phyloP scores from a whole-genome alignment of 2,888 invertebrate genomes.

The Scaptodrosophila latifasciaeformis region DNA sequence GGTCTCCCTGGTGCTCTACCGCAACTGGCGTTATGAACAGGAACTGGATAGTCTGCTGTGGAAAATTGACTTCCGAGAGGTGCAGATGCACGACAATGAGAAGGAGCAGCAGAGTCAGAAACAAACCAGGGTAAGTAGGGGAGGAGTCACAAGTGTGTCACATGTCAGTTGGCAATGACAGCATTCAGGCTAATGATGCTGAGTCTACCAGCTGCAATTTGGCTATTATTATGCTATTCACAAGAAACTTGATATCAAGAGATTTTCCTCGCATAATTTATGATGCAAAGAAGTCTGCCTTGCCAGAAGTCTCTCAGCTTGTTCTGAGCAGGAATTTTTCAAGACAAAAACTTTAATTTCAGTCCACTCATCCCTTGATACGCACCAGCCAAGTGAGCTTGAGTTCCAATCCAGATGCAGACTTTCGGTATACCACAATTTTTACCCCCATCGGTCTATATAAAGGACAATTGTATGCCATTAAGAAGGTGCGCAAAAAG shows the following conservation, averaged over 20 bases:
- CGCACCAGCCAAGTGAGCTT: slow-evolving; percentile 92
- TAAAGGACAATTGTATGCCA: slow-evolving; percentile 89
- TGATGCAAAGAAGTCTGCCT: too few relatives aligned
- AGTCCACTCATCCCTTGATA: slow-evolving; percentile 80
- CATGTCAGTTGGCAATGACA: too few relatives aligned
- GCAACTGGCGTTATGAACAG: slow-evolving; percentile 96
- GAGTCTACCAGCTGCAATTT: too few relatives aligned
- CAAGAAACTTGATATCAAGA: too few relatives aligned
- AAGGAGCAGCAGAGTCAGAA: slow-evolving; percentile 75
- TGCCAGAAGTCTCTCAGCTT: slow-evolving; percentile 2
- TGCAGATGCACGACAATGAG: slow-evolving; percentile 82
- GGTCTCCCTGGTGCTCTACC: slow-evolving; percentile 85
- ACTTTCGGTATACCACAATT: slow-evolving; percentile 91
- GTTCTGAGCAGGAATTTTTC: background rate
- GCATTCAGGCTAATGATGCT: slow-evolving; percentile 15
- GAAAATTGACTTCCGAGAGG: slow-evolving; percentile 95
- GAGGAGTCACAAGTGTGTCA: too few relatives aligned
- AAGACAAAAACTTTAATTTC: slow-evolving; percentile 27
- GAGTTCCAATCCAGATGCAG: slow-evolving; percentile 93
- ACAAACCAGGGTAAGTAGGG: slow-evolving; percentile 71
- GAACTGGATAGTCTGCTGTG: slow-evolving; percentile 93
- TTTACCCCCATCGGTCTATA: slow-evolving; percentile 94
- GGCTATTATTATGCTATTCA: too few relatives aligned
- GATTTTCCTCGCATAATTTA: too few relatives aligned
- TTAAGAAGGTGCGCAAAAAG: slow-evolving; percentile 89